These are phyloP conservation scores for Oxycera nigricornis DNA, from an alignment of 2,888 invertebrate genomes.

Conservation along the genomic window DNA sequence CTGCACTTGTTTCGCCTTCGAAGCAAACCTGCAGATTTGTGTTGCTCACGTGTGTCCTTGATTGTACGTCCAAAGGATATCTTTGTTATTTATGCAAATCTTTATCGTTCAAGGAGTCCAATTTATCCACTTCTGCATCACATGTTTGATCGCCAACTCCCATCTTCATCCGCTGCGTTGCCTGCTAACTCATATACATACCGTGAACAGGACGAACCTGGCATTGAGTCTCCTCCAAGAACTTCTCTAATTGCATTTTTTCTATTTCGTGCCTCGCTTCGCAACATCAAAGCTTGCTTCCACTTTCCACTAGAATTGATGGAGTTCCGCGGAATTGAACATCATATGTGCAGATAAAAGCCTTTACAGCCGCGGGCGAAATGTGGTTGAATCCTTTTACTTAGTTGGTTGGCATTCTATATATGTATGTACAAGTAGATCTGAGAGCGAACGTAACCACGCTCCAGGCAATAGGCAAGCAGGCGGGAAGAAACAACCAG, in stretches of 20 bases:
- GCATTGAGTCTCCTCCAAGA: not conserved
- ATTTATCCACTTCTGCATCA: too few relatives aligned
- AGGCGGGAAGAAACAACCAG: not conserved
- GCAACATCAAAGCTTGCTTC: slow-evolving; percentile 25
- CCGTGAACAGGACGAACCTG: not conserved
- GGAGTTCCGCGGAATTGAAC: slow-evolving; percentile 3
- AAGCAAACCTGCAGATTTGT: too few relatives aligned
- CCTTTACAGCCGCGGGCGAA: not conserved
- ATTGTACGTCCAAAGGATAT: too few relatives aligned
- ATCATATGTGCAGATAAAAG: not conserved
- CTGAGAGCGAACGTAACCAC: too few relatives aligned
- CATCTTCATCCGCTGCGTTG: too few relatives aligned
- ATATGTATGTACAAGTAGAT: not conserved
- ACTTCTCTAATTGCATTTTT: slow-evolving; percentile 32
- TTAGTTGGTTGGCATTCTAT: not conserved
- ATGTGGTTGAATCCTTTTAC: slow-evolving; percentile 10
- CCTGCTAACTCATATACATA: too few relatives aligned
- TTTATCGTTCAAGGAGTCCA: too few relatives aligned
- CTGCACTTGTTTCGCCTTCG: too few relatives aligned
- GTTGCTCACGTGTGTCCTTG: too few relatives aligned
- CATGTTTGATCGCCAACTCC: too few relatives aligned
- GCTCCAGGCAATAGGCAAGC: not conserved
- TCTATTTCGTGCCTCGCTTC: not conserved
- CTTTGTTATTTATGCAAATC: too few relatives aligned
- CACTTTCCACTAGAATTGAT: slow-evolving; percentile 6